phyloP scores from a whole-genome alignment of 2,888 invertebrate species.

The Drosophila robusta region DNA sequence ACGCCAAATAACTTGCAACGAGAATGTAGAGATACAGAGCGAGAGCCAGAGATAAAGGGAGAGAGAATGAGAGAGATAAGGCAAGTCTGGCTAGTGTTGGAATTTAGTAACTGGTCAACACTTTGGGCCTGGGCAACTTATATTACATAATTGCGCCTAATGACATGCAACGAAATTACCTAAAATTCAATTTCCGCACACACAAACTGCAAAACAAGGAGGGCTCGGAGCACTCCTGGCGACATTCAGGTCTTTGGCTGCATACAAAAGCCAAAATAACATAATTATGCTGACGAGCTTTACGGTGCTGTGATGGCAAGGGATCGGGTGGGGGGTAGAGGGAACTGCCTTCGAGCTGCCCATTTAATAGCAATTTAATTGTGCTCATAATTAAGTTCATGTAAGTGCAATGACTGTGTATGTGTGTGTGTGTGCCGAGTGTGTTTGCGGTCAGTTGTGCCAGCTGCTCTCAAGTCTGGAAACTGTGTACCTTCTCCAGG shows the following conservation, averaged over 20 bases:
- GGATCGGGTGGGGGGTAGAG: background rate
- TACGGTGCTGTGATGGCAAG: background rate
- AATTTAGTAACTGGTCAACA: constrained; percentile 45
- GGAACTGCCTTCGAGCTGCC: constrained; percentile 37
- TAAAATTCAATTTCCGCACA: constrained; percentile 71
- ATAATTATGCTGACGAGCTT: constrained; percentile 59
- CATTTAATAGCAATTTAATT: constrained; percentile 74
- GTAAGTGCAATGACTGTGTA: background rate
- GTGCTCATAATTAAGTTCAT: constrained; percentile 58
- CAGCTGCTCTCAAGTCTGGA: constrained; percentile 14
- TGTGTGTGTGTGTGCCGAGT: constrained; percentile 9
- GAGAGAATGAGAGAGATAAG: background rate
- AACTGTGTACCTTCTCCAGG: constrained; percentile 7
- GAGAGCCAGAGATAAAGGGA: background rate
- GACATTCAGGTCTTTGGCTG: constrained; percentile 30
- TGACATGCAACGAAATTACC: constrained; percentile 74
- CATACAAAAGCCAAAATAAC: constrained; percentile 60
- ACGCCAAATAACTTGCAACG: background rate
- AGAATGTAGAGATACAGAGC: background rate
- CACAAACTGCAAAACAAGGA: constrained; percentile 16
- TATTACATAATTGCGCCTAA: constrained; percentile 74
- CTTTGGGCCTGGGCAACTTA: constrained; percentile 37
- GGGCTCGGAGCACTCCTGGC: constrained; percentile 1
- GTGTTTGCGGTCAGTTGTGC: constrained; percentile 25
- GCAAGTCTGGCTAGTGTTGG: constrained; percentile 16